A percentile compares a stretch with the other conserved stretches of the same genome.
Conservation (phyloP, 2,113 vertebrate genomes). For the Larimichthys polyactis region DNA sequence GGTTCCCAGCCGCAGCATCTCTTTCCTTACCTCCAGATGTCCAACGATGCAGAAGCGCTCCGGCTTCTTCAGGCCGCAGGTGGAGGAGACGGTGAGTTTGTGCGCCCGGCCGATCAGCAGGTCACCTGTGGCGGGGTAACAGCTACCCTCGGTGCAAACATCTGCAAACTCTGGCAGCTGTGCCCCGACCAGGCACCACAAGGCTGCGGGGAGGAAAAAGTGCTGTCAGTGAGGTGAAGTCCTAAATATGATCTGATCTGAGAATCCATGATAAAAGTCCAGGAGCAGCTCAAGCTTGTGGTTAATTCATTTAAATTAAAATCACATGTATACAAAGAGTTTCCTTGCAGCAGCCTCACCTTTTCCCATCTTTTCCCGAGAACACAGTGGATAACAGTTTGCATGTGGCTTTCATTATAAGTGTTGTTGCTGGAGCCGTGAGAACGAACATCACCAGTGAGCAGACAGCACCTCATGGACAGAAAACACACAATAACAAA, state of each 20-base stretch:
- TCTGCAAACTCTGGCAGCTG: slow-evolving; percentile 88
- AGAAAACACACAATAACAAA: neutral
- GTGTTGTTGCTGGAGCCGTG: slow-evolving; percentile 13
- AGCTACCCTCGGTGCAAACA: slow-evolving; percentile 93
- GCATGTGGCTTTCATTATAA: slow-evolving; percentile 64
- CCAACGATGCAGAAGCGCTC: slow-evolving; percentile 93
- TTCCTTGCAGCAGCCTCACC: neutral
- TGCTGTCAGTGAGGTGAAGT: neutral
- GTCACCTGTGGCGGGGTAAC: slow-evolving; percentile 95
- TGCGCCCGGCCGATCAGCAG: slow-evolving; percentile 92
- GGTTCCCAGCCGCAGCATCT: neutral
- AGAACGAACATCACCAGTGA: neutral
- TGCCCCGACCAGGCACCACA: slow-evolving; percentile 71
- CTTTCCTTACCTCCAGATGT: slow-evolving; percentile 88
- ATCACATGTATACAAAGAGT: slow-evolving; percentile 24
- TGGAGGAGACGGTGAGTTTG: slow-evolving; percentile 89
- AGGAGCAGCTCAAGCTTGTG: neutral
- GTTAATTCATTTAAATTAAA: slow-evolving; percentile 29
- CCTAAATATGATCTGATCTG: neutral
- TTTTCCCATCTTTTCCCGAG: neutral
- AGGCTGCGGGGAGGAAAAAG: slow-evolving; percentile 61
- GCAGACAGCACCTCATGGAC: no score
- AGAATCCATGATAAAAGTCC: neutral
- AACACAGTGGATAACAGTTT: slow-evolving; percentile 20
- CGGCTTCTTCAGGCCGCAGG: slow-evolving; percentile 88